Conservation (phyloP, 2,888 invertebrate species). For the Drosophila parthenogenetica region DNA sequence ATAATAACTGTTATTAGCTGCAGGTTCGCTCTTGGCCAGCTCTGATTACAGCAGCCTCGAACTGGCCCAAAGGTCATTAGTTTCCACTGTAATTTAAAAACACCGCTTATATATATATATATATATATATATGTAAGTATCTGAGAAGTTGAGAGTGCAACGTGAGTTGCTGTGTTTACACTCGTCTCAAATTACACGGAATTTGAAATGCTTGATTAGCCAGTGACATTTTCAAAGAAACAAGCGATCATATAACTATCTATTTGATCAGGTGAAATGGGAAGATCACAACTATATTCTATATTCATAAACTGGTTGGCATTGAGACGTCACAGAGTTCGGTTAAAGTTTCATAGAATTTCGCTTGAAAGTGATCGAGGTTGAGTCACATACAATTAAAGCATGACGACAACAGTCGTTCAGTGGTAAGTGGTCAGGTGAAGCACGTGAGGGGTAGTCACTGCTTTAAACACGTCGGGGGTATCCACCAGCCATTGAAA, state of each 20-base stretch:
- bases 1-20: conserved; percentile 36
- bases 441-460: conserved; percentile 31
- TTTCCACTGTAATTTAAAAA: conserved; percentile 44
- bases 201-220: conserved; percentile 9
- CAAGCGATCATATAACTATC: neutral
- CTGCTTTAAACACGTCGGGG: conserved; percentile 12
- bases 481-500: too few species aligned
- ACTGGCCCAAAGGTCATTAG: conserved; percentile 36
- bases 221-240: neutral
- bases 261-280: conserved; percentile 21
- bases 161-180: neutral
- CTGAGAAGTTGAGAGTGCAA: neutral
- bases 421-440: conserved; percentile 17
- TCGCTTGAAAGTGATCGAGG: conserved; percentile 22
- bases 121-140: neutral
- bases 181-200: conserved; percentile 1
- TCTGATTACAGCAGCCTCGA: conserved; percentile 33
- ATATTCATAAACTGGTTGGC: conserved; percentile 15
- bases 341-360: conserved; percentile 48
- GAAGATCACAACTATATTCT: too few species aligned
- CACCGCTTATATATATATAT: conserved; percentile 4
- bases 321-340: conserved; percentile 60
- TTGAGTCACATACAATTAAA: conserved; percentile 51
- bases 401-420: conserved; percentile 27
- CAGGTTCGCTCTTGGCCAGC: conserved; percentile 12